Percentiles rank a stretch among this genome's conserved stretches.
Evolutionary conservation across 2,888 invertebrate species (phyloP).

Genomic region (Acrocyrtus sp.): DNA sequence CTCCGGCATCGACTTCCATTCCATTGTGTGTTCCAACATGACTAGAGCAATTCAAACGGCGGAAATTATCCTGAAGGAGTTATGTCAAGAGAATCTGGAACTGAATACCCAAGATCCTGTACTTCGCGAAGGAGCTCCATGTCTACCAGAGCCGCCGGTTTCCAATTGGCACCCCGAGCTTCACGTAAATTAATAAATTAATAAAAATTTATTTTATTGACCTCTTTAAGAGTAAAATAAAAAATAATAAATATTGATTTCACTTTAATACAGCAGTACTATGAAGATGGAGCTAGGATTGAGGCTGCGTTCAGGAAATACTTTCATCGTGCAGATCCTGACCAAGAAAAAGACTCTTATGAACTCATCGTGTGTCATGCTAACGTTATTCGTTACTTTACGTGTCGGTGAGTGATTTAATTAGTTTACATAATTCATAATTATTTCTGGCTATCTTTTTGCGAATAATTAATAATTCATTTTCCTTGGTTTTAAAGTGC

Average conservation of each 20-base stretch:
- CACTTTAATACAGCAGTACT: constrained; percentile 89
- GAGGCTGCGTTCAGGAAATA: constrained; percentile 95
- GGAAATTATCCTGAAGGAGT: constrained; percentile 74
- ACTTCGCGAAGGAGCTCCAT: constrained; percentile 92
- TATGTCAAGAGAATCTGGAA: constrained; percentile 64
- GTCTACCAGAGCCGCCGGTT: constrained; percentile 91
- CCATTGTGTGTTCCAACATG: constrained; percentile 90
- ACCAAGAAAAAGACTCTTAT: constrained; percentile 83
- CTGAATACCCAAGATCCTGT: constrained; percentile 75
- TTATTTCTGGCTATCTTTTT: no score
- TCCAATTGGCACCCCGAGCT: constrained; percentile 84
- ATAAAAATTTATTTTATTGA: no score
- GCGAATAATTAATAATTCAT: no score
- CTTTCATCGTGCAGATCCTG: constrained; percentile 87
- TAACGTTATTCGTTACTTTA: constrained; percentile 95
- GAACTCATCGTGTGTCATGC: constrained; percentile 96
- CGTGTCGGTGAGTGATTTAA: constrained; percentile 81
- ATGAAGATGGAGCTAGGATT: constrained; percentile 90
- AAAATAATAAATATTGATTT: no score
- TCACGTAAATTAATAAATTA: constrained; percentile 73
- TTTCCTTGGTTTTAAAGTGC: no score
- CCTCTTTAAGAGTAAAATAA: no score
- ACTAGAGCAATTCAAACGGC: constrained; percentile 93
- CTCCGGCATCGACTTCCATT: constrained; percentile 81
- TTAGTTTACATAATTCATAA: no score